These are phyloP conservation scores for Chiloscyllium plagiosum DNA, from an alignment of 2,113 vertebrate genomes.

Conservation along the genomic window DNA sequence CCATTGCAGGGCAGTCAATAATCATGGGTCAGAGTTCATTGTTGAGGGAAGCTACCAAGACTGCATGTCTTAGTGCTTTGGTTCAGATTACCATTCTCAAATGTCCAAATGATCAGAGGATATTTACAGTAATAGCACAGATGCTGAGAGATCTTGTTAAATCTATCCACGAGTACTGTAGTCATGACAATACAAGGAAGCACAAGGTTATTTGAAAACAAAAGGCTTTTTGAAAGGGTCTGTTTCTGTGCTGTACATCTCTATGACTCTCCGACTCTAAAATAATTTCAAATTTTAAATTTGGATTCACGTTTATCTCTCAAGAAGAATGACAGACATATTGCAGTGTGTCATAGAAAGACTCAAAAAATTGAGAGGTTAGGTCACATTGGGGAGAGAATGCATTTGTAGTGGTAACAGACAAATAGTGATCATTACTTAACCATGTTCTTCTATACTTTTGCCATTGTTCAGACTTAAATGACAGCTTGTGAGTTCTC, in stretches of 20 bases:
- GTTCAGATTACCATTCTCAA: background rate
- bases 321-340: background rate
- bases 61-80: background rate
- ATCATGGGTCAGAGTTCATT: too few relatives aligned
- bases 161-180: background rate
- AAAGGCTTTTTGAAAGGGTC: background rate
- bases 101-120: background rate
- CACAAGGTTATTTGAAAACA: background rate
- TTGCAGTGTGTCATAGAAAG: background rate
- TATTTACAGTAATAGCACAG: background rate
- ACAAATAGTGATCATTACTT: background rate
- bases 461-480: background rate
- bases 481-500: background rate
- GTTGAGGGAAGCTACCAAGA: too few relatives aligned
- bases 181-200: background rate
- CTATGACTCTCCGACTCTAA: background rate
- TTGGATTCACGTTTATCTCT: background rate
- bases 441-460: background rate
- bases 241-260: too few relatives aligned
- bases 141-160: background rate
- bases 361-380: background rate
- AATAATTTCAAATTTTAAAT: background rate
- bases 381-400: background rate
- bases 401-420: background rate
- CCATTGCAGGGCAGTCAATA: too few relatives aligned